Base-by-base conservation (phyloP, 1,140 invertebrate species). In the Lanistes nyassanus region DNA sequence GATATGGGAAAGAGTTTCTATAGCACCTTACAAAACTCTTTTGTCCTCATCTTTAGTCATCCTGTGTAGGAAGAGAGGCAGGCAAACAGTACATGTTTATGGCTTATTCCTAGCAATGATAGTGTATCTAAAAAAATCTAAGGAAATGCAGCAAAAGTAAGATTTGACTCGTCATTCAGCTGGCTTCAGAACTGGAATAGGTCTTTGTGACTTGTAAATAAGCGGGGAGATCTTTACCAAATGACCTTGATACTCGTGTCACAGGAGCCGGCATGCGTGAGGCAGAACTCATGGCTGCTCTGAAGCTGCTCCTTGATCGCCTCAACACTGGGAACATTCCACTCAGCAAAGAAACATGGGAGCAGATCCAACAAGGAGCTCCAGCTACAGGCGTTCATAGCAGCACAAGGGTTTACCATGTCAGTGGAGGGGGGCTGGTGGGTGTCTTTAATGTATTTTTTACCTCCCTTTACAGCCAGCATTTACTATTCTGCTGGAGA, bases 281-380 rank as follows among this genome's bases (percentile, higher is more conserved):
- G 72, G 80, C 74, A 29, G 87, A 88, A 58, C 78, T 88, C 36
- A 86, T 88, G 86, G 62, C 75, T 34, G 83, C 87, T 16, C 66
- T 88, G 60, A 80, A 86, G 71, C 42, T 86, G 4, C 76, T 88
- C n/a, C 78, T 88, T 39, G 82, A 87, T 51, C 79, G 76, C 70
- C 80, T 88, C 23, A 86, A 86, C 74, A 77, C 83, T 55, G 87
- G 87, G 26, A 82, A 85, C 42, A 80, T 87, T 56, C 84, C 86
- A 0, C 81, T 88, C 65, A 84, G 76, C 37, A 78, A 81, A 53
- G 80, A 80, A 19, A 77, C 81, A 58, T 82, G 79, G 76, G 81
- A 85, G 21, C 76, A 82, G 66, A 53, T 85, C 19, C 79, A 83
- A 66, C 77, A 77, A 23, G 81, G 79, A 31, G 72, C 55, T 29